Evolutionary conservation across 2,113 vertebrate species (phyloP), one percentile per base, ranked within the genome.

Genomic region (Cynocephalus volans): DNA sequence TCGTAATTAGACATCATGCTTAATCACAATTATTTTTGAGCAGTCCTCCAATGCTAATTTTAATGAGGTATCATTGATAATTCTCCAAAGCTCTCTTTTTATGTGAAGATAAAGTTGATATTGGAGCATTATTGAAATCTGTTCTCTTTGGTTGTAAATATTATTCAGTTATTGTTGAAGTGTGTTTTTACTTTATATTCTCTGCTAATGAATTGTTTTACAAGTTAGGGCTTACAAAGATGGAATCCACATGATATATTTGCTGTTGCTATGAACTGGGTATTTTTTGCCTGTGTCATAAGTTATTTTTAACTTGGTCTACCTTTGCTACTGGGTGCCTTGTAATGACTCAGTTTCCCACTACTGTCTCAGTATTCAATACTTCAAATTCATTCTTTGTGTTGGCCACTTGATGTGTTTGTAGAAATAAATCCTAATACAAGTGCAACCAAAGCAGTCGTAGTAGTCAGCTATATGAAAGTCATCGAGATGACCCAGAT

Each of bases 21-120:
- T 86, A 92, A 84, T 92, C 75, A 80, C 18, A 79, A 76, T 88
- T n/a, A 67, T 65, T 90, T 95, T 52, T 90, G 86, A 95, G 76
- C 45, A 60, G 52, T 79, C 56, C n/a, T 93, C 31, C 18, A 54
- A n/a, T 48, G 79, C 73, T 79, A 69, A 79, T 87, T 84, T 69
- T 90, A 93, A 77, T 96, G 82, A 85, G 12, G 33, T 69, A 28
- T 96, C 64, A 58, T 52, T 70, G 84, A 69, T 94, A 50, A 56
- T 80, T 97, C 31, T 92, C 76, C 52, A 88, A 31, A 88, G 60
- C n/a, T 52, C 4, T 89, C 52, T 94, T 72, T 26, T 87, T 52
- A 4, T 56, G 1, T 79, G 65, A 91, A 70, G 36, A 80, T 91
- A 79, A 77, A 60, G 19, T 64, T 36, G 41, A 36, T 31, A 26